Percentiles rank a stretch among this genome's conserved stretches.
phyloP scores from a whole-genome alignment of 2,113 vertebrate species.

The Rhinogobius similis region DNA sequence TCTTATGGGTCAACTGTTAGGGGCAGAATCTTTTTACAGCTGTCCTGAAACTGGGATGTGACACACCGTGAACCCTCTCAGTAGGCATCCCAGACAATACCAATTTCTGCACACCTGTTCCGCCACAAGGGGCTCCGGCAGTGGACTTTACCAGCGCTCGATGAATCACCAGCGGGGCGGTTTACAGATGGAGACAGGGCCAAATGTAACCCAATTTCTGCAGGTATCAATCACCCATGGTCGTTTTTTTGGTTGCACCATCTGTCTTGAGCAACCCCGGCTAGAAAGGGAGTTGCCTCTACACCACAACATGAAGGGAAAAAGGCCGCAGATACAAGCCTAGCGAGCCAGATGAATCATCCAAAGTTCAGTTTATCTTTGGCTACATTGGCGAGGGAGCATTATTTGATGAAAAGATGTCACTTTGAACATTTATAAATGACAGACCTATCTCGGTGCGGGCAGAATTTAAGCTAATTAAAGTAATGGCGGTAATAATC shows the following conservation, averaged over 20 bases:
- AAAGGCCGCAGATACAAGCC: conserved; percentile 29
- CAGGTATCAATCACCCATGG: conserved; percentile 75
- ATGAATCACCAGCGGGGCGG: conserved; percentile 71
- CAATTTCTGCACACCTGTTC: conserved; percentile 66
- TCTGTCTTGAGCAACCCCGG: conserved; percentile 68
- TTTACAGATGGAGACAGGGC: conserved; percentile 70
- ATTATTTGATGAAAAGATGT: conserved; percentile 70
- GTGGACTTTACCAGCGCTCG: conserved; percentile 65
- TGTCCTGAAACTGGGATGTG: conserved; percentile 17
- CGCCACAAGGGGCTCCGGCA: conserved; percentile 56
- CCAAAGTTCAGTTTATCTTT: conserved; percentile 40
- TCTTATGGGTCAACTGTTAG: conserved; percentile 9
- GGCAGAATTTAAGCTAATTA: conserved; percentile 75
- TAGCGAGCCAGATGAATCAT: conserved; percentile 52
- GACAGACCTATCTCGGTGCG: conserved; percentile 60
- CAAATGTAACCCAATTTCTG: conserved; percentile 79
- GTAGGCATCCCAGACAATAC: conserved; percentile 48
- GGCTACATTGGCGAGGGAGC: conserved; percentile 44
- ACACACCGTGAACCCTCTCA: conserved; percentile 30
- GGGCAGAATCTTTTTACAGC: conserved; percentile 24
- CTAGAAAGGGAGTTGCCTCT: conserved; percentile 52
- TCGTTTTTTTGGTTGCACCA: conserved; percentile 66
- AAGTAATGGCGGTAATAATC: conserved; percentile 77
- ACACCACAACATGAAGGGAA: conserved; percentile 31
- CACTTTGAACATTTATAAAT: conserved; percentile 71